These are phyloP conservation scores for Drosophila micromelanica DNA, from an alignment of 1,140 invertebrate species.

Conservation along the genomic window DNA sequence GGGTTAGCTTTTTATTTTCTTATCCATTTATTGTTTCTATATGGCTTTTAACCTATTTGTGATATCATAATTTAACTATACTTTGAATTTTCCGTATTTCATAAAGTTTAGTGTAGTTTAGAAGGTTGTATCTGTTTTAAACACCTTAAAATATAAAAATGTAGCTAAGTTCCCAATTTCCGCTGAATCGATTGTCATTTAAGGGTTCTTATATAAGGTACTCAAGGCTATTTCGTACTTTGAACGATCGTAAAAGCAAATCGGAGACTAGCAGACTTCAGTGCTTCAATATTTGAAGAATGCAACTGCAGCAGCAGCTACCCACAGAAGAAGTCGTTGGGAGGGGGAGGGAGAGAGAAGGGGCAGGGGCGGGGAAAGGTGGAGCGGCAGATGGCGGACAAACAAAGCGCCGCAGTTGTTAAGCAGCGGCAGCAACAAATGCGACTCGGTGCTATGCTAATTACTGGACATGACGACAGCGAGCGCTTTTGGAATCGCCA, in stretches of 20 bases:
- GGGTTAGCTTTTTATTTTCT: no score
- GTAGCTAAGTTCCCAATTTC: neutral
- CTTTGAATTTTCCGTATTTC: neutral
- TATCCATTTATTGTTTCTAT: no score
- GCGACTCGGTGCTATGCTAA: conserved; percentile 73
- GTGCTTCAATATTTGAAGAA: conserved; percentile 26
- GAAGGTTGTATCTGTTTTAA: no score
- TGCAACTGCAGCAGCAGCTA: conserved; percentile 27
- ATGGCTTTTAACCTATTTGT: neutral
- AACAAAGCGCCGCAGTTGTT: conserved; percentile 76
- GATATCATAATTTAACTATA: no score
- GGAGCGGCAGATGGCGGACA: conserved; percentile 27
- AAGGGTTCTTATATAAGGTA: neutral
- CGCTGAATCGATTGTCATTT: neutral
- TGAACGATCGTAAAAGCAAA: neutral
- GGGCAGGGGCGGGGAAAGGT: neutral
- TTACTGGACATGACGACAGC: conserved; percentile 77
- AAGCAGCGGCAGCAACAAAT: conserved; percentile 46
- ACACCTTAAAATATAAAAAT: neutral
- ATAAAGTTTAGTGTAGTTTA: no score
- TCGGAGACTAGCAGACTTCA: neutral
- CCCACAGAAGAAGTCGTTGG: neutral
- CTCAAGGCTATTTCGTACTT: neutral
- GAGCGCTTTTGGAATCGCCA: conserved; percentile 55
- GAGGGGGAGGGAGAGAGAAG: neutral